Evolutionary conservation across 2,888 invertebrate species (phyloP).

Genomic region (Drosophila melanosoma): DNA sequence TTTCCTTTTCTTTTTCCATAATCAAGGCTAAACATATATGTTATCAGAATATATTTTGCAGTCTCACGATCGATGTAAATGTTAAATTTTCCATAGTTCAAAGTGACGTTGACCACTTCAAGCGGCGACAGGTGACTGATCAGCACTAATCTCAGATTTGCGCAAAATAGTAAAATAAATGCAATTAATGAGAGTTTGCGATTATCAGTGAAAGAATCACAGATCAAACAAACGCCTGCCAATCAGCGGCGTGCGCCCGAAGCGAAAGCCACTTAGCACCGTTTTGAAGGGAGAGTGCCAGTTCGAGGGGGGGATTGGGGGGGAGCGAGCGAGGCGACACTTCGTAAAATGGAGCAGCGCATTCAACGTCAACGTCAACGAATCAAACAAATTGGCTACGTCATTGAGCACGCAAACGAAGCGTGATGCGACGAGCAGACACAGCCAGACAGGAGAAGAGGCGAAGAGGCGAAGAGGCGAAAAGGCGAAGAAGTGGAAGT

Average conservation of each 20-base stretch:
- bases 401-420: slow-evolving; percentile 62
- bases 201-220: slow-evolving; percentile 43
- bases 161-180: slow-evolving; percentile 2
- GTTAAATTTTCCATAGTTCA: slow-evolving; percentile 15
- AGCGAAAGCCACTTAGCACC: neutral
- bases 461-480: neutral
- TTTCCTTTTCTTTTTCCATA: neutral
- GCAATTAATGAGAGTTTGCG: slow-evolving; percentile 9
- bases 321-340: slow-evolving; percentile 14
- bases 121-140: slow-evolving; percentile 49
- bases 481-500: slow-evolving; percentile 7
- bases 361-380: slow-evolving; percentile 18
- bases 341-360: slow-evolving; percentile 30
- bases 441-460: neutral
- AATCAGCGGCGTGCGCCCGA: slow-evolving; percentile 62
- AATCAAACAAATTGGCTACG: slow-evolving; percentile 51
- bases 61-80: slow-evolving; percentile 9
- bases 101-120: slow-evolving; percentile 44
- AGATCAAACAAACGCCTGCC: slow-evolving; percentile 38
- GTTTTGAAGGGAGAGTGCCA: neutral
- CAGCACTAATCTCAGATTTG: slow-evolving; percentile 17
- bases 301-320: neutral
- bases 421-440: slow-evolving; percentile 45
- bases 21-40: neutral
- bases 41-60: slow-evolving; percentile 12